Evolutionary conservation across 2,888 invertebrate genomes (phyloP), one percentile per base, ranked within the genome.

Genomic region (Opisthograptis luteolata): DNA sequence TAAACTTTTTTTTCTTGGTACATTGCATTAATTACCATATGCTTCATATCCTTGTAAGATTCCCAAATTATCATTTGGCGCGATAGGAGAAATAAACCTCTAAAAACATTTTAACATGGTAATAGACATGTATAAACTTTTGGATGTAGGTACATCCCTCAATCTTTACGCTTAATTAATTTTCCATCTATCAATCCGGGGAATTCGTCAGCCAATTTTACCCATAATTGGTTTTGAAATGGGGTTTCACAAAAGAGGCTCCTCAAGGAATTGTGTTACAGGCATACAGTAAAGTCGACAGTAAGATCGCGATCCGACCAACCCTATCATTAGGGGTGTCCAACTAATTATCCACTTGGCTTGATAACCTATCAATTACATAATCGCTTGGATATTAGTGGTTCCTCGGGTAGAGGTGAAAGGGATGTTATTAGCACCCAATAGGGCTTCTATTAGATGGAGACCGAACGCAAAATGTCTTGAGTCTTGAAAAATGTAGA

Each of bases 121-220:
- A n/a, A 17, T 4, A 22, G 2, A 8, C 2, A 20, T 8, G 22
- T 4, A 17, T 17, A 3, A 17, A 8, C 1, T 28, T 8, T 14
- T 13, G 14, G n/a, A 13, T 30, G 15, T 28, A 8, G 12, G 3
- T n/a, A n/a, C n/a, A 31, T 14, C 27, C 12, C 14, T 22, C 40
- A 15, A 20, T 19, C 17, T 46, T 46, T 22, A 32, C 19, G 36
- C 36, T 31, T 19, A 42, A 49, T 49, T 49, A 42, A 43, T 32
- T 43, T 43, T 32, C 42, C 37, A 49, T 49, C 42, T 25, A 45
- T 45, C 44, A 41, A 41, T 36, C 31, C 14, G 27, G 5, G 17
- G 9, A 15, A 31, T 37, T 42, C 9, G 14, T 19, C 20, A 15
- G 30, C 9, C 40, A 14, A n/a, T 40, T 30, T 28, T 30, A 10